A percentile compares a stretch with the other conserved stretches of the same genome.
These are phyloP conservation scores for Scaptodrosophila latifasciaeformis DNA, from an alignment of 2,888 invertebrate species.

Conservation along the genomic window DNA sequence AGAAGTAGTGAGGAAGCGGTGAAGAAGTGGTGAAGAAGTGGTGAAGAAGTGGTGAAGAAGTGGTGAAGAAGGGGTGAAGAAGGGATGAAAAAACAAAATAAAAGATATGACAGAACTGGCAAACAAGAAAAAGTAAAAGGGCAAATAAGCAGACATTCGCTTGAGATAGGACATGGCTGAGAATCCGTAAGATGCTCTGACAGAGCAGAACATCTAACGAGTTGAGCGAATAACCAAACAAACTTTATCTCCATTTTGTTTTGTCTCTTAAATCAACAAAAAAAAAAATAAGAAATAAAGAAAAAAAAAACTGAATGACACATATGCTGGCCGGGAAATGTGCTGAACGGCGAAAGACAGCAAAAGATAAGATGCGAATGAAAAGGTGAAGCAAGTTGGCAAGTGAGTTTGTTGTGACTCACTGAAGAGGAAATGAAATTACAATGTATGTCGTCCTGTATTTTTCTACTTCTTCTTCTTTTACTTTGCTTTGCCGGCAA, in stretches of 20 bases:
- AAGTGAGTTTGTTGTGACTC: constrained; percentile 10
- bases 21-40: neutral
- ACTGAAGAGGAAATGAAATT: constrained; percentile 63
- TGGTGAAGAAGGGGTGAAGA: neutral
- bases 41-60: neutral
- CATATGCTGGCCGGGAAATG: constrained; percentile 9
- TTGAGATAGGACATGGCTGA: too few species aligned
- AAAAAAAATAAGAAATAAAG: constrained; percentile 33
- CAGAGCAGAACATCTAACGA: neutral
- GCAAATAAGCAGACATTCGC: too few species aligned
- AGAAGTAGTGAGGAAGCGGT: too few species aligned
- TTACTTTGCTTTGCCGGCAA: neutral
- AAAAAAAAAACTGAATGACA: constrained; percentile 11
- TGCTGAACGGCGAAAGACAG: too few species aligned
- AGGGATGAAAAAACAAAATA: constrained; percentile 53
- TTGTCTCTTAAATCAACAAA: constrained; percentile 55
- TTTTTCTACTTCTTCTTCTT: too few species aligned
- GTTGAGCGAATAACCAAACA: constrained; percentile 47
- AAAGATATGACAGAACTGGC: constrained; percentile 45
- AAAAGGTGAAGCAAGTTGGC: too few species aligned
- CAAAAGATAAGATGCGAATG: too few species aligned
- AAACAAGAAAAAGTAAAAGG: too few species aligned
- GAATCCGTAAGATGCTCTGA: too few species aligned
- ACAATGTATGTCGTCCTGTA: constrained; percentile 31
- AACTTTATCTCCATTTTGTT: constrained; percentile 66